Evolutionary conservation across 1,140 invertebrate species (phyloP).

Genomic region (Uloborus diversus): DNA sequence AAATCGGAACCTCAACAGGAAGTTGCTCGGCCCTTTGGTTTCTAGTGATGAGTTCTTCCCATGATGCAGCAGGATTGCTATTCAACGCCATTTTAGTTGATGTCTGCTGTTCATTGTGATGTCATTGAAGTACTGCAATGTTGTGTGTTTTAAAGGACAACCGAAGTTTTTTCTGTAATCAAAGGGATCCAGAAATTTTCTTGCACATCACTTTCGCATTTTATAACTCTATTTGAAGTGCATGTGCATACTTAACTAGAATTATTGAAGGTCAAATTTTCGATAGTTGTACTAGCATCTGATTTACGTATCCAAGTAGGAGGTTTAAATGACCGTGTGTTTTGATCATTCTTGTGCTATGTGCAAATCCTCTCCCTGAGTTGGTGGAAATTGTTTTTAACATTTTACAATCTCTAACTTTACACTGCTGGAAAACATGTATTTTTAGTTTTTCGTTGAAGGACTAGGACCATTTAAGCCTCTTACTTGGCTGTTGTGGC

Average conservation of each 20-base stretch:
- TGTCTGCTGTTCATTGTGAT: slow-evolving; percentile 25
- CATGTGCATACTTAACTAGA: background rate
- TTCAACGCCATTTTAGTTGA: slow-evolving; percentile 49
- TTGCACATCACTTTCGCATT: background rate
- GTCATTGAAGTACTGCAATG: slow-evolving; percentile 23
- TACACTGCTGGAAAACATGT: background rate
- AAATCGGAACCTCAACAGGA: too few relatives aligned
- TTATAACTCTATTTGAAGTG: background rate
- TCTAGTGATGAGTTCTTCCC: slow-evolving; percentile 8
- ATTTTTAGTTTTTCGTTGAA: background rate
- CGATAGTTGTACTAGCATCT: slow-evolving; percentile 35
- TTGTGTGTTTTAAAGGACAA: slow-evolving; percentile 8
- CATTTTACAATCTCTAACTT: background rate
- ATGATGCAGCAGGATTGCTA: slow-evolving; percentile 25
- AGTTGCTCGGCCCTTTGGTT: too few relatives aligned
- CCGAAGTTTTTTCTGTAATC: background rate
- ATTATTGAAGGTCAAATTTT: slow-evolving; percentile 46
- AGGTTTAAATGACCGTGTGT: slow-evolving; percentile 37
- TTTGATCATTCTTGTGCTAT: background rate
- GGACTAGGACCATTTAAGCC: slow-evolving; percentile 31
- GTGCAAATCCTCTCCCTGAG: background rate
- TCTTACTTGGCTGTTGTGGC: slow-evolving; percentile 34
- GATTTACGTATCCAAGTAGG: slow-evolving; percentile 27
- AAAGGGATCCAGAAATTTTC: background rate
- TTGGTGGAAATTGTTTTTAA: background rate